A percentile compares a stretch with the other conserved stretches of the same genome.
Evolutionary conservation across 1,140 invertebrate species (phyloP).

Genomic region (Goniozus legneri): DNA sequence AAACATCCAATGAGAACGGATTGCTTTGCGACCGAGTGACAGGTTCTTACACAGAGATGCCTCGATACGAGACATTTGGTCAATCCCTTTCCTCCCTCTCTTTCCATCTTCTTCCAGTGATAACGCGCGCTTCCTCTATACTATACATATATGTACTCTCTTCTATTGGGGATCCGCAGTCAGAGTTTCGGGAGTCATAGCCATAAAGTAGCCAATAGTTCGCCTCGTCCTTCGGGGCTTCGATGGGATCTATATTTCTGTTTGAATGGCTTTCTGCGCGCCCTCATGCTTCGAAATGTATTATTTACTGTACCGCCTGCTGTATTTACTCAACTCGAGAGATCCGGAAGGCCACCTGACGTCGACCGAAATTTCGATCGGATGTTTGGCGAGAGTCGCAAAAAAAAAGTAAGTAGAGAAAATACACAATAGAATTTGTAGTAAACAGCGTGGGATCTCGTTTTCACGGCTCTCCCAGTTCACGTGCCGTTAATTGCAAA

Average conservation of each 20-base stretch:
- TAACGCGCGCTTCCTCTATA: too few species aligned
- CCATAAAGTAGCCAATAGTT: conserved; percentile 23
- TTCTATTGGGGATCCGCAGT: background rate
- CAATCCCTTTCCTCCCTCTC: too few species aligned
- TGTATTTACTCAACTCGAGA: conserved; percentile 22
- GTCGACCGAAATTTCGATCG: conserved; percentile 1
- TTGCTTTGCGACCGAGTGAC: conserved; percentile 7
- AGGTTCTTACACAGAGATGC: conserved; percentile 15
- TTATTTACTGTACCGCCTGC: conserved; percentile 32
- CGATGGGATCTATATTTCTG: conserved; percentile 24
- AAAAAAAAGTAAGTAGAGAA: background rate
- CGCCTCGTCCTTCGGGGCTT: conserved; percentile 11
- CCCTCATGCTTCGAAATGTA: conserved; percentile 25
- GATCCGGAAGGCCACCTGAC: conserved; percentile 6
- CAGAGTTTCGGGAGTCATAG: conserved; percentile 13
- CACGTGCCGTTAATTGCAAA: conserved; percentile 25
- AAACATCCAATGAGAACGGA: conserved; percentile 21
- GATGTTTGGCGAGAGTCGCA: too few species aligned
- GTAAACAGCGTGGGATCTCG: background rate
- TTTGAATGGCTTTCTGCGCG: conserved; percentile 2
- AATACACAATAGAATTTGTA: conserved; percentile 6
- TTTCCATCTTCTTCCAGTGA: too few species aligned
- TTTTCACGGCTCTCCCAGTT: conserved; percentile 4
- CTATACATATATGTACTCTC: too few species aligned
- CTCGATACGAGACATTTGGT: conserved; percentile 6